Conservation (phyloP, 2,113 vertebrate genomes). For the Acrocephalus kingi region DNA sequence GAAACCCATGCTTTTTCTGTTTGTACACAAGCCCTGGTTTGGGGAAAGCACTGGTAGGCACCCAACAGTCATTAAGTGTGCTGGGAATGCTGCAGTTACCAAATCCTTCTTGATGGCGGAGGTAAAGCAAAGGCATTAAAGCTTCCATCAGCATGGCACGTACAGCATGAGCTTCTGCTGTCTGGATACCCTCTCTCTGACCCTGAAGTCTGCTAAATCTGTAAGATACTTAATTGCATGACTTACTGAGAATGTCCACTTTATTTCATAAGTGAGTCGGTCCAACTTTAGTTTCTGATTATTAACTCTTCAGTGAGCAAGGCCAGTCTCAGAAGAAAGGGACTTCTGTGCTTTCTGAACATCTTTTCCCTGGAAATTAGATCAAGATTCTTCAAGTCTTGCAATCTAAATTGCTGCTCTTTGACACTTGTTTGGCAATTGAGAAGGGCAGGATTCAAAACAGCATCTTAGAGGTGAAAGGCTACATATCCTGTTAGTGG, state of each 20-base stretch:
- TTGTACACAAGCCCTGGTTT: background rate
- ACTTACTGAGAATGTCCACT: background rate
- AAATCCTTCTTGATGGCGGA: background rate
- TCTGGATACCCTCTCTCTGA: background rate
- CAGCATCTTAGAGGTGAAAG: constrained; percentile 59
- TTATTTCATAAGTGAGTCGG: background rate
- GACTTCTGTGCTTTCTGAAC: background rate
- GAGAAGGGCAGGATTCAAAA: constrained; percentile 30
- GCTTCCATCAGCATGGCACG: background rate
- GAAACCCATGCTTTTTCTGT: background rate
- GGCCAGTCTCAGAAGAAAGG: background rate
- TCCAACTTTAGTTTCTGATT: background rate
- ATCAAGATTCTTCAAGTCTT: background rate
- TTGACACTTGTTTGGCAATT: constrained; percentile 48
- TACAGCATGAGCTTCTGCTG: background rate
- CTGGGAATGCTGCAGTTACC: background rate
- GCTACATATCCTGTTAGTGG: constrained; percentile 62
- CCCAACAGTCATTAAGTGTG: background rate
- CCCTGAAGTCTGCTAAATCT: background rate
- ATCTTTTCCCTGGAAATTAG: background rate
- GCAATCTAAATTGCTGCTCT: constrained; percentile 16
- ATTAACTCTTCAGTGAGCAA: background rate
- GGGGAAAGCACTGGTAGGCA: background rate
- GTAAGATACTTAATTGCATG: background rate
- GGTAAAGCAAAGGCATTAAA: background rate